Percentiles rank a stretch among this genome's conserved stretches.
phyloP scores from a whole-genome alignment of 2,113 vertebrate species.

The Colistium nudipinnis region DNA sequence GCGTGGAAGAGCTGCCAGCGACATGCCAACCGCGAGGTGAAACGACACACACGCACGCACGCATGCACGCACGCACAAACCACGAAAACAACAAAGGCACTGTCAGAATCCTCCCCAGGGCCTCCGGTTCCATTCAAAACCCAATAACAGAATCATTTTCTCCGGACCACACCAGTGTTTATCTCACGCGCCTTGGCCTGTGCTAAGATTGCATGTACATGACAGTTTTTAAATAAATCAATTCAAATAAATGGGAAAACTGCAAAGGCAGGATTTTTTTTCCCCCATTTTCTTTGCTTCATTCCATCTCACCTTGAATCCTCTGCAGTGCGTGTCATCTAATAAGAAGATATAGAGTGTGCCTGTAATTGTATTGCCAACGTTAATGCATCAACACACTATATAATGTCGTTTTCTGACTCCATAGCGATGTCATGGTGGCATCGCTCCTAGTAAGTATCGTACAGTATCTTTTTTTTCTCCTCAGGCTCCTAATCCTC shows the following conservation, averaged over 20 bases:
- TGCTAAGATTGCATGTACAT: slow-evolving; percentile 4
- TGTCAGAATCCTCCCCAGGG: slow-evolving; percentile 18
- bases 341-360: too few species aligned
- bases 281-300: background rate
- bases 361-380: too few species aligned
- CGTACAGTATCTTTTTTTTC: too few species aligned
- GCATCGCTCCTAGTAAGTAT: too few species aligned
- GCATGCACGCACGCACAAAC: background rate
- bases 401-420: too few species aligned
- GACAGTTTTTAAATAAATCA: background rate
- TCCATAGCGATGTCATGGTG: too few species aligned
- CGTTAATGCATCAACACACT: too few species aligned
- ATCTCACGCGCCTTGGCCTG: slow-evolving; percentile 3
- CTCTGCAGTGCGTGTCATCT: too few species aligned
- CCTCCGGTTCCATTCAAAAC: slow-evolving; percentile 20
- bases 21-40: background rate
- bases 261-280: slow-evolving; percentile 1
- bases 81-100: slow-evolving; percentile 3
- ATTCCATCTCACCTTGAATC: too few species aligned
- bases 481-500: too few species aligned
- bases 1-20: slow-evolving; percentile 16
- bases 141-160: slow-evolving; percentile 47
- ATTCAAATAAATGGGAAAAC: slow-evolving; percentile 26
- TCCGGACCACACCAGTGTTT: slow-evolving; percentile 18
- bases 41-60: slow-evolving; percentile 5